Evolutionary conservation across 1,140 invertebrate species (phyloP), one percentile per base, ranked within the genome.

Genomic region (Ostrea edulis): DNA sequence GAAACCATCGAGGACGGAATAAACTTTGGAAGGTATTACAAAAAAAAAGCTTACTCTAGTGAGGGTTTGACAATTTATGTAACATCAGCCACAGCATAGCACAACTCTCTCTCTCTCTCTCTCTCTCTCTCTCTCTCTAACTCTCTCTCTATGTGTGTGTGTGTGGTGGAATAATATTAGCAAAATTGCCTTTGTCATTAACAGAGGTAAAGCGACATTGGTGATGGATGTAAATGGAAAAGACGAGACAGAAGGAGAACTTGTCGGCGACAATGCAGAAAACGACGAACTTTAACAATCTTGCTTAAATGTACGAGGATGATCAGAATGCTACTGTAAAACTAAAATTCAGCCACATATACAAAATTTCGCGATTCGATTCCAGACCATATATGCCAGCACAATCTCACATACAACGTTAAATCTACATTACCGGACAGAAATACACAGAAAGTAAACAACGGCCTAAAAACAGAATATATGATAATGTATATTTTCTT

Each of bases 1-100:
- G 91, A 93, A 65, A 93, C 90, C 2, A 87, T 92, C 2, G 86
- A 88, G 22, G 92, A 92, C 53, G 89, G 86, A 52, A 90, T 86
- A 44, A 77, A 82, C 12, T 91, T 92, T 86, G 86, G 84, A 9
- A 90, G 82, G 91, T 92, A 81, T 25, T 44, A 44, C 35, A 2
- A 1, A 44, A 44, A 44, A 44, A 44, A 44, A 44, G 35, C 35
- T 2, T 44, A 44, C 5, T 44, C 35, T 44, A 2, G 35, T 44
- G 35, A 44, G 5, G 35, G 35, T 44, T 44, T 44, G 35, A 44
- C 35, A 5, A 44, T 44, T 44, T 44, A 2, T 44, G 5, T 44
- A 44, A 44, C 5, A 44, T 44, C 35, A 44, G 35, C 35, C 35
- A 44, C 35, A 44, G 35, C 5, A 44, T 44, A 44, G 35, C 5